A percentile compares a stretch with the other conserved stretches of the same genome.
phyloP scores from a whole-genome alignment of 2,888 invertebrate species.

The Ennomos fuscantarius region DNA sequence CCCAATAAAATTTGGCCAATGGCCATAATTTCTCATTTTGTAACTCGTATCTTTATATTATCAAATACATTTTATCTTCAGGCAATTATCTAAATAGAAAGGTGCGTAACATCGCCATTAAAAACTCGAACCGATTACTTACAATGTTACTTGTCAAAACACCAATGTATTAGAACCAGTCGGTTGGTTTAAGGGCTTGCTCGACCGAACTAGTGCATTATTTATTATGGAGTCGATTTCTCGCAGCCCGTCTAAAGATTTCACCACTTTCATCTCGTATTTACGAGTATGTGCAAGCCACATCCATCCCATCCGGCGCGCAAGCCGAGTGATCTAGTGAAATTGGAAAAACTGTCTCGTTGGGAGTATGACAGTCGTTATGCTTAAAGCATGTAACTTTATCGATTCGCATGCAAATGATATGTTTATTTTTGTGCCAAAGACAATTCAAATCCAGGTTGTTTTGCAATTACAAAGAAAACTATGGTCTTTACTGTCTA shows the following conservation, averaged over 20 bases:
- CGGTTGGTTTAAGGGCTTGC: conserved; percentile 69
- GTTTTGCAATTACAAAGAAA: no score
- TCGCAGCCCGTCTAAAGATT: conserved; percentile 73
- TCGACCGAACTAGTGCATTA: conserved; percentile 78
- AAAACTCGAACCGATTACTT: conserved; percentile 38
- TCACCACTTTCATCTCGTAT: conserved; percentile 82
- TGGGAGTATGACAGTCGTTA: conserved; percentile 16
- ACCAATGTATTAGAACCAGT: conserved; percentile 62
- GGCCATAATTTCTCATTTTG: conserved; percentile 24
- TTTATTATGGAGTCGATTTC: conserved; percentile 81
- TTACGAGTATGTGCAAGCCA: conserved; percentile 60
- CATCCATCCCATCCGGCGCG: conserved; percentile 53
- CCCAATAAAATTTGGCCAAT: conserved; percentile 12
- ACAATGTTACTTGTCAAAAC: conserved; percentile 59
- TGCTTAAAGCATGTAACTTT: conserved; percentile 10
- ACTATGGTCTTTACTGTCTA: no score
- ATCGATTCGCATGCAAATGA: conserved; percentile 8
- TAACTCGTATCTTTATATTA: conserved; percentile 20
- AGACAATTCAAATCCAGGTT: no score
- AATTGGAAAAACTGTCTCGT: conserved; percentile 35
- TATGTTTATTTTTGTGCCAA: background rate
- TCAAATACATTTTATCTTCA: conserved; percentile 26
- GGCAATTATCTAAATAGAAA: conserved; percentile 37
- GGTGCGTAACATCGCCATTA: conserved; percentile 27
- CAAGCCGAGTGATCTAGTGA: conserved; percentile 25